A percentile compares a stretch with the other conserved stretches of the same genome.
Evolutionary conservation across 35 echinoderm and acorn worm species (phyloP).

Genomic region (Lytechinus variegatus): DNA sequence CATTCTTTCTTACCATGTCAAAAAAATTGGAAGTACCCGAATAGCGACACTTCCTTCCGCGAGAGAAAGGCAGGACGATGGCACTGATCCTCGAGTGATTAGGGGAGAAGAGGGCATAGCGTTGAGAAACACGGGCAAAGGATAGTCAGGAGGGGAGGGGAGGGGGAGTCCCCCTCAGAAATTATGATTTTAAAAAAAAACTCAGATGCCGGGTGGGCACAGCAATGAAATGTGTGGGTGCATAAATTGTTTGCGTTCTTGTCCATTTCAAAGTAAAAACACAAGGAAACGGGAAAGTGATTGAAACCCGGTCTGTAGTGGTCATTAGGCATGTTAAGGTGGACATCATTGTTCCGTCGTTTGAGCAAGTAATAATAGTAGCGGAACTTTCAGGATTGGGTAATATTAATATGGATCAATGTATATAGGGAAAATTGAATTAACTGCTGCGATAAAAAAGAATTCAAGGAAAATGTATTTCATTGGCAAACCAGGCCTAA

Average conservation of each 20-base stretch:
- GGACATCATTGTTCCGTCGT: too few relatives aligned
- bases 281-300: not conserved
- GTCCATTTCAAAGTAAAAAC: too few relatives aligned
- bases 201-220: not conserved
- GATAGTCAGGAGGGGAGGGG: not conserved
- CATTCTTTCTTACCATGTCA: not conserved
- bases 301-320: not conserved
- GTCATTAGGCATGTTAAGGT: too few relatives aligned
- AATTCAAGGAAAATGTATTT: too few relatives aligned
- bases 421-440: too few relatives aligned
- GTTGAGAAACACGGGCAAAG: not conserved
- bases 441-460: too few relatives aligned
- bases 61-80: conserved; percentile 3
- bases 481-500: too few relatives aligned
- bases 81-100: conserved; percentile 14
- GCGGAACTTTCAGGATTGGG: too few relatives aligned
- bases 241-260: not conserved
- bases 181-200: not conserved
- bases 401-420: too few relatives aligned
- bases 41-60: conserved; percentile 21
- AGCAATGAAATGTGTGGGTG: not conserved
- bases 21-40: not conserved
- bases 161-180: not conserved
- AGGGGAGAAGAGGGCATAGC: not conserved
- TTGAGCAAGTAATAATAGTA: too few relatives aligned